These are phyloP conservation scores for Lasioglossum zephyrum DNA, from an alignment of 2,888 invertebrate species.

Conservation along the genomic window DNA sequence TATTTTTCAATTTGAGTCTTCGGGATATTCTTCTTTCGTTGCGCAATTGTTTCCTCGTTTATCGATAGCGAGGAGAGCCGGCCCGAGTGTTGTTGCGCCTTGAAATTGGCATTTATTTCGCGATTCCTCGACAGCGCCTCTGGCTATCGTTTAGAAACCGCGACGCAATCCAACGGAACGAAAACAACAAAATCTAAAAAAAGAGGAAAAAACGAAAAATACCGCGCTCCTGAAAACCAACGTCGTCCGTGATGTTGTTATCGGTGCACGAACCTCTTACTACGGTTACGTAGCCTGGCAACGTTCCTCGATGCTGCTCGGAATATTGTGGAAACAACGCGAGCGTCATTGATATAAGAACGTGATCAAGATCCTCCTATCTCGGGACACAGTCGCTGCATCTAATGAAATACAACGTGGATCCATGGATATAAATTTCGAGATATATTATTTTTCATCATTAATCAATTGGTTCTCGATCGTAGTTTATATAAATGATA, in stretches of 20 bases:
- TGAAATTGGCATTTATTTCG: slow-evolving; percentile 61
- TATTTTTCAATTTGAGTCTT: slow-evolving; percentile 36
- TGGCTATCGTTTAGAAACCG: slow-evolving; percentile 25
- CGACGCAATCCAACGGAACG: slow-evolving; percentile 13
- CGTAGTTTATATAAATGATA: too few relatives aligned
- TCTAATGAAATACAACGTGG: not conserved
- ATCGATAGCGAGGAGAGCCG: slow-evolving; percentile 23
- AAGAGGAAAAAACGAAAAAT: not conserved
- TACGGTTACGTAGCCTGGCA: slow-evolving; percentile 20
- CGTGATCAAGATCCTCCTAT: not conserved
- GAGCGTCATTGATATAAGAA: not conserved
- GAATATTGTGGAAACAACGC: slow-evolving; percentile 16
- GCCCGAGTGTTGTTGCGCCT: slow-evolving; percentile 35
- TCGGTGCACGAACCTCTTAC: slow-evolving; percentile 23
- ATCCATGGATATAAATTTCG: not conserved
- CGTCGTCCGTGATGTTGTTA: slow-evolving; percentile 11
- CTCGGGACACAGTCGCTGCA: not conserved
- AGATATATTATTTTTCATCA: not conserved
- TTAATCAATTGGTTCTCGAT: too few relatives aligned
- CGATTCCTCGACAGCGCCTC: slow-evolving; percentile 40
- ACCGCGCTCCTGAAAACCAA: slow-evolving; percentile 31
- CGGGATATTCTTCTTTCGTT: slow-evolving; percentile 35
- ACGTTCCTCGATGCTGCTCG: not conserved
- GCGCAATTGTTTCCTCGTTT: slow-evolving; percentile 56
- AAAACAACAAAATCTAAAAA: not conserved